phyloP scores from a whole-genome alignment of 2,797 vertebrate species.

The Natrix natrix region DNA sequence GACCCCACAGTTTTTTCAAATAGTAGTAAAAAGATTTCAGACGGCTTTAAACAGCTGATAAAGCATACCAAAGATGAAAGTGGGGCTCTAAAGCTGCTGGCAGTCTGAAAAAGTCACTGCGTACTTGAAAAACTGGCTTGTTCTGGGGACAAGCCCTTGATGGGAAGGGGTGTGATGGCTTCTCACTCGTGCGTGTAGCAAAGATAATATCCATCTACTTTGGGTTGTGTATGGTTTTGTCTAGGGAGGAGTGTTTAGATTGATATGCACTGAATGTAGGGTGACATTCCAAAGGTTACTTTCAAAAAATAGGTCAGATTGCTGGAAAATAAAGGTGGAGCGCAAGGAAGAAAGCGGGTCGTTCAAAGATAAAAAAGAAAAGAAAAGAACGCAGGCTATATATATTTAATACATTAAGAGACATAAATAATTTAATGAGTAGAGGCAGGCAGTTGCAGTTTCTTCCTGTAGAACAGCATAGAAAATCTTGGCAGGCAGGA shows the following conservation, averaged over 20 bases:
- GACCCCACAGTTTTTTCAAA: neutral
- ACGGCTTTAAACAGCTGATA: neutral
- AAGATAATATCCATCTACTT: neutral
- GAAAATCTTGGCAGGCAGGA: neutral
- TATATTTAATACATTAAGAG: neutral
- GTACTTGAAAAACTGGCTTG: neutral
- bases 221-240: neutral
- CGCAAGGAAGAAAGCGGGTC: neutral
- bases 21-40: neutral
- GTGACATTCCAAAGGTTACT: neutral
- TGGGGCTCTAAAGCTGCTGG: constrained; percentile 21
- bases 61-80: neutral
- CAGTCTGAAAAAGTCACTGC: neutral
- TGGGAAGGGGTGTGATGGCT: constrained; percentile 11
- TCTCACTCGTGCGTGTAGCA: neutral
- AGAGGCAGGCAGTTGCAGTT: neutral
- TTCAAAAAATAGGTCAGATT: neutral
- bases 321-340: neutral
- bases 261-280: neutral
- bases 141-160: neutral
- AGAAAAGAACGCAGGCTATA: neutral
- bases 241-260: neutral
- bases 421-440: neutral
- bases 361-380: neutral
- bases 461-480: neutral